Evolutionary conservation across 2,113 vertebrate species (phyloP), one percentile per base, ranked within the genome.

Genomic region (Microcebus murinus): DNA sequence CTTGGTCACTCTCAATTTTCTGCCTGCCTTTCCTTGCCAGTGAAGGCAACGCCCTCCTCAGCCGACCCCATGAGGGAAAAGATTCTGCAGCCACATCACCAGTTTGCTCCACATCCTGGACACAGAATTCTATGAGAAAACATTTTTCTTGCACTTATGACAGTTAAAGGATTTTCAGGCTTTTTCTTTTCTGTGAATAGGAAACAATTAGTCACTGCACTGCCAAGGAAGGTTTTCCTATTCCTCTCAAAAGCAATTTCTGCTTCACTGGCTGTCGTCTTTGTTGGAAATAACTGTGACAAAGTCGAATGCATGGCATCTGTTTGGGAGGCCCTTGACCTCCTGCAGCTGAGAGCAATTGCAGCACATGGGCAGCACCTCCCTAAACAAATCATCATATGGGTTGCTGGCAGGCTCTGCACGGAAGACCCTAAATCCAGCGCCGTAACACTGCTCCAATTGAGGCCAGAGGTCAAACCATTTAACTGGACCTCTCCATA

Each of bases 161-260:
- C 55, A 82, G 55, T 50, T 90, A 88, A 81, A 57, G 42, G 15
- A 17, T 93, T 87, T 90, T 77, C 27, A 96, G 81, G 65, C 65
- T 95, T 95, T 94, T 83, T 71, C 94, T 86, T 70, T 82, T 94
- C 42, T 55, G 57, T 55, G 61, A 91, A 59, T 94, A 74, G 71
- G 61, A 92, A 96, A 87, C 85, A 86, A 93, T 95, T 92, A 95
- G 93, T 88, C 74, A 65, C 14, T 76, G 45, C 50, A 42, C 65
- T 94, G 73, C 77, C 57, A 68, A 84, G n/a, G 65, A 87, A 23
- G 20, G 61, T 68, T 92, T 94, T 63, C 71, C 61, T 91, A 90
- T 84, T 96, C 73, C 77, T 90, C 88, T 80, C 61, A 59, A 87
- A 96, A 86, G 77, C 74, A 95, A 86, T 97, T 97, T 97, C 87